A percentile compares a stretch with the other conserved stretches of the same genome.
Evolutionary conservation across 2,888 invertebrate genomes (phyloP).

Genomic region (Epirrita christyi): DNA sequence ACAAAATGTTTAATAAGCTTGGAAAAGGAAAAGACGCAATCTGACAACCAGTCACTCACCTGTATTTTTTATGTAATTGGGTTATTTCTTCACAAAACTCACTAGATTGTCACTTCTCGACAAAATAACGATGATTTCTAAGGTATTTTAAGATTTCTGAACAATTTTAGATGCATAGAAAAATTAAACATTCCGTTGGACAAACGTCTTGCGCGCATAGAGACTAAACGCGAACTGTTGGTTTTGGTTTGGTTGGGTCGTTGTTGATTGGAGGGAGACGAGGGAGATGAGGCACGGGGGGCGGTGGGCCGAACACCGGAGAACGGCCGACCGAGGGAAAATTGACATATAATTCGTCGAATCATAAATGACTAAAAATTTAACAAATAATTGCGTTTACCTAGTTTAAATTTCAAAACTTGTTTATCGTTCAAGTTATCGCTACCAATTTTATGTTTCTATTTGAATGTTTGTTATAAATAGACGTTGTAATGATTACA

Average conservation of each 20-base stretch:
- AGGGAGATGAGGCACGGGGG: constrained; percentile 52
- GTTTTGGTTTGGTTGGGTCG: constrained; percentile 70
- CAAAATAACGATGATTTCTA: constrained; percentile 66
- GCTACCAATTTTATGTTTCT: not conserved
- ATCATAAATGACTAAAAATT: constrained; percentile 38
- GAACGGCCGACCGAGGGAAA: constrained; percentile 58
- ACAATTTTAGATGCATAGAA: constrained; percentile 81
- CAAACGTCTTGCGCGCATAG: constrained; percentile 80
- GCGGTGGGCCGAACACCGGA: constrained; percentile 69
- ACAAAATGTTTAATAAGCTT: constrained; percentile 62
- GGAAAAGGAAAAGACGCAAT: constrained; percentile 78
- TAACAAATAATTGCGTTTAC: not conserved
- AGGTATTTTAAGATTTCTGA: constrained; percentile 81
- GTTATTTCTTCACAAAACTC: constrained; percentile 71
- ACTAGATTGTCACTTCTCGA: constrained; percentile 74
- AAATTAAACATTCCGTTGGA: constrained; percentile 79
- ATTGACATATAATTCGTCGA: constrained; percentile 56
- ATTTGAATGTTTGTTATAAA: not conserved
- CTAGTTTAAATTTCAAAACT: not conserved
- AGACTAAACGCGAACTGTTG: constrained; percentile 86
- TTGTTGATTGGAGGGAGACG: constrained; percentile 51
- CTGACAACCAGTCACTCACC: constrained; percentile 81
- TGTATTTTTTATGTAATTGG: constrained; percentile 73
- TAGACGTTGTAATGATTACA: constrained; percentile 8
- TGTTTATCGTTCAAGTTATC: not conserved